Evolutionary conservation across 2,888 invertebrate species (phyloP).

Genomic region (Mesorhabditis belari): DNA sequence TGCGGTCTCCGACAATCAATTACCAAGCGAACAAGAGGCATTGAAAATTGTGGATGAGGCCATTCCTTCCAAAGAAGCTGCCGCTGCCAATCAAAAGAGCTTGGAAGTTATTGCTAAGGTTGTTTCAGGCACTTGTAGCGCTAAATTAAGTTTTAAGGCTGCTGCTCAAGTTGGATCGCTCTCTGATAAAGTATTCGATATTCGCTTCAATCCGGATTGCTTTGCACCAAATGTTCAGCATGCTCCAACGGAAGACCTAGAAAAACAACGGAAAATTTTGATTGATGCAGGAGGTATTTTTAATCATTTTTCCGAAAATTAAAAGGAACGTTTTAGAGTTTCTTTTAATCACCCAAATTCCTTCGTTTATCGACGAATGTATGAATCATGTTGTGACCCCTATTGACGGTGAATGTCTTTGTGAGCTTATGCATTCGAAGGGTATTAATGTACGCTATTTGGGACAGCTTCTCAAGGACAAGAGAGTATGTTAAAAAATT

Average conservation of each 20-base stretch:
- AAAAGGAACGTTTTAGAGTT: too few relatives aligned
- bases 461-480: constrained; percentile 77
- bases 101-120: constrained; percentile 8
- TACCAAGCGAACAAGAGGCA: constrained; percentile 23
- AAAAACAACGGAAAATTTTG: constrained; percentile 73
- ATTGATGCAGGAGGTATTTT: constrained; percentile 70
- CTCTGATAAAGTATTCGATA: constrained; percentile 89
- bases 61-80: constrained; percentile 15
- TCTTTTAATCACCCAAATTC: too few relatives aligned
- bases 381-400: constrained; percentile 68
- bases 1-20: too few relatives aligned
- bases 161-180: constrained; percentile 85
- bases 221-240: constrained; percentile 89
- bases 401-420: constrained; percentile 87
- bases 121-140: constrained; percentile 65
- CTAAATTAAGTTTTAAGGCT: constrained; percentile 62
- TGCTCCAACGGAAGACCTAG: constrained; percentile 54
- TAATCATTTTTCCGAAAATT: too few relatives aligned
- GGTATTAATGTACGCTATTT: constrained; percentile 95
- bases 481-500: constrained; percentile 52
- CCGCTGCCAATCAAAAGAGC: constrained; percentile 12
- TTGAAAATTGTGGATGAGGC: constrained; percentile 15
- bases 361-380: background rate
- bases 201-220: constrained; percentile 95
- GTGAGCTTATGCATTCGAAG: constrained; percentile 82